These are phyloP conservation scores for Siniperca knerii DNA, from an alignment of 2,113 vertebrate species.

Conservation along the genomic window DNA sequence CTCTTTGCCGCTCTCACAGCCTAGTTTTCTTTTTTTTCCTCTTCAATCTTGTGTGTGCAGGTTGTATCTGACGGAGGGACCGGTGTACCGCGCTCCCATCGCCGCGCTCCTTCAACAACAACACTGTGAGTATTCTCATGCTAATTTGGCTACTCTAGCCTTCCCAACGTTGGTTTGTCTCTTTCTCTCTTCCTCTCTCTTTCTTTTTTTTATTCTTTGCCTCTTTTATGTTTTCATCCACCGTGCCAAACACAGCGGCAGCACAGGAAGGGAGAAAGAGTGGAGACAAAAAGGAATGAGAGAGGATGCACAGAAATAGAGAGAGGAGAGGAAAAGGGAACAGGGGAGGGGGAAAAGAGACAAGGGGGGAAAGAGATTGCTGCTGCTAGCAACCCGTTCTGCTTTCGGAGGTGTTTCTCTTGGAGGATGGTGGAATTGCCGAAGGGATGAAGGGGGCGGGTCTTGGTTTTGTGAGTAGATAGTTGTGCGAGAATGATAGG, in stretches of 20 bases:
- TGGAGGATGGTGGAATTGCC: constrained; percentile 70
- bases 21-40: constrained; percentile 76
- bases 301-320: constrained; percentile 56
- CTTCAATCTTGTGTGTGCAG: constrained; percentile 78
- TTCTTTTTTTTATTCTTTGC: constrained; percentile 33
- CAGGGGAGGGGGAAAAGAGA: constrained; percentile 16
- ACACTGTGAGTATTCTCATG: constrained; percentile 81
- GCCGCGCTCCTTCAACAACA: constrained; percentile 68
- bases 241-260: constrained; percentile 33
- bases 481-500: constrained; percentile 70
- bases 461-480: constrained; percentile 71
- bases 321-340: constrained; percentile 23
- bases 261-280: constrained; percentile 46
- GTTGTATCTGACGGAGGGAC: constrained; percentile 79
- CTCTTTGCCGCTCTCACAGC: constrained; percentile 75
- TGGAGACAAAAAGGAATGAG: constrained; percentile 59
- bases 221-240: constrained; percentile 61
- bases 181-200: not conserved
- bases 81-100: constrained; percentile 67
- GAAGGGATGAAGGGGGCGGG: constrained; percentile 73
- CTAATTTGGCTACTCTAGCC: constrained; percentile 65
- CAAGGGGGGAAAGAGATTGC: constrained; percentile 7
- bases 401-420: constrained; percentile 66
- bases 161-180: constrained; percentile 43
- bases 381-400: constrained; percentile 38